Evolutionary conservation across 2,888 invertebrate species (phyloP).

Genomic region (Aphodius granarius): DNA sequence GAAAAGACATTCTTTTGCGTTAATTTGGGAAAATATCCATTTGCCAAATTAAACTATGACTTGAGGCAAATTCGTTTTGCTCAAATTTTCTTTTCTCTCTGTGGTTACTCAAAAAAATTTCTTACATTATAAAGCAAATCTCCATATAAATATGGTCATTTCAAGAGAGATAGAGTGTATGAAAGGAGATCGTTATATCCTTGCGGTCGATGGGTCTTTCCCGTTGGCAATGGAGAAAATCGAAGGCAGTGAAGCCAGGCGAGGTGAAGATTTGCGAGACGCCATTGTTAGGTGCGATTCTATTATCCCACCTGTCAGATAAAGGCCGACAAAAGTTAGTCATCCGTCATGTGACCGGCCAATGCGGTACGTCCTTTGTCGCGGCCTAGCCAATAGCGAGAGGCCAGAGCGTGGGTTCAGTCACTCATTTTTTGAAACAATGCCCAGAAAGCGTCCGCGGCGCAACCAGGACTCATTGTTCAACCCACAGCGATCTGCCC

Average conservation of each 20-base stretch:
- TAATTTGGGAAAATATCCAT: no score
- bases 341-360: slow-evolving; percentile 49
- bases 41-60: no score
- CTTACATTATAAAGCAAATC: no score
- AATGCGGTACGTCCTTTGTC: slow-evolving; percentile 42
- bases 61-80: no score
- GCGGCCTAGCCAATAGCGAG: slow-evolving; percentile 6
- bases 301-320: slow-evolving; percentile 52
- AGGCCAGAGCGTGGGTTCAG: background rate
- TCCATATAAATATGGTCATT: background rate
- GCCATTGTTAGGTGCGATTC: slow-evolving; percentile 47
- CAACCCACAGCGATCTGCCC: background rate
- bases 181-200: background rate
- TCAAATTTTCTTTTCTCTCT: no score
- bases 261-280: slow-evolving; percentile 38
- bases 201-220: background rate
- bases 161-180: background rate
- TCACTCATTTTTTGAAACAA: background rate
- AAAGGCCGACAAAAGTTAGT: slow-evolving; percentile 46
- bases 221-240: background rate
- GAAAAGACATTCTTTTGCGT: no score
- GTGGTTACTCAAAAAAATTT: no score
- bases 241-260: background rate
- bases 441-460: background rate
- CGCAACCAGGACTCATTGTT: background rate